Conservation (phyloP, 2,113 vertebrate genomes). For the Epinephelus lanceolatus region DNA sequence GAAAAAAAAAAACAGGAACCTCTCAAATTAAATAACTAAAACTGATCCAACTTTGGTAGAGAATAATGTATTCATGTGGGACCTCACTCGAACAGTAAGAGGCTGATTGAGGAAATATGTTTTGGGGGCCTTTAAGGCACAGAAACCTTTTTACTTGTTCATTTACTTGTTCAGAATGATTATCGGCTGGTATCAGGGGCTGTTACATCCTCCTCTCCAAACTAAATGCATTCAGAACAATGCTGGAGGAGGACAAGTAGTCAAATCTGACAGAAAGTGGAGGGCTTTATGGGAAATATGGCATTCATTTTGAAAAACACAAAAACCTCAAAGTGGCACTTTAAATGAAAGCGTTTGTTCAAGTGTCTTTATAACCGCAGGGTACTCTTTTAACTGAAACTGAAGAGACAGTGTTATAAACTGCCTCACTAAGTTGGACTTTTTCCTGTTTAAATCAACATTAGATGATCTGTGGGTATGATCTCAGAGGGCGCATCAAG, state of each 20-base stretch:
- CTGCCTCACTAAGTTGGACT: background rate
- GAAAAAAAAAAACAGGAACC: background rate
- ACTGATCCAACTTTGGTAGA: background rate
- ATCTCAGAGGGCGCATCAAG: background rate
- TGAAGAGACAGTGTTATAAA: background rate
- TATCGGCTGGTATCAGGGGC: background rate
- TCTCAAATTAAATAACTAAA: background rate
- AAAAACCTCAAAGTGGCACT: slow-evolving; percentile 33
- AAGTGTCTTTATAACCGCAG: slow-evolving; percentile 1
- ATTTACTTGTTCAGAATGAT: slow-evolving; percentile 17
- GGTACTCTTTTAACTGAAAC: slow-evolving; percentile 1
- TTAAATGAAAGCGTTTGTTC: slow-evolving; percentile 5
- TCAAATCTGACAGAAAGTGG: background rate
- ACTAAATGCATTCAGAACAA: slow-evolving; percentile 4
- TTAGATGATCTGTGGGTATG: background rate
- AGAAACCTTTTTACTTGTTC: background rate
- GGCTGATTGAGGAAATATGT: background rate
- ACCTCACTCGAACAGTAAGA: background rate
- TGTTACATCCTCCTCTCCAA: slow-evolving; percentile 10
- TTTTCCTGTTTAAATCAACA: slow-evolving; percentile 1
- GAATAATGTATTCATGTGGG: background rate
- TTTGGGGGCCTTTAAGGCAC: background rate
- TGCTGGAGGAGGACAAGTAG: background rate
- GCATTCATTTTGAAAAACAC: slow-evolving; percentile 22
- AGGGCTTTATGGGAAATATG: slow-evolving; percentile 1